Base-by-base conservation (phyloP, 2,113 vertebrate genomes). In the Daubentonia madagascariensis region DNA sequence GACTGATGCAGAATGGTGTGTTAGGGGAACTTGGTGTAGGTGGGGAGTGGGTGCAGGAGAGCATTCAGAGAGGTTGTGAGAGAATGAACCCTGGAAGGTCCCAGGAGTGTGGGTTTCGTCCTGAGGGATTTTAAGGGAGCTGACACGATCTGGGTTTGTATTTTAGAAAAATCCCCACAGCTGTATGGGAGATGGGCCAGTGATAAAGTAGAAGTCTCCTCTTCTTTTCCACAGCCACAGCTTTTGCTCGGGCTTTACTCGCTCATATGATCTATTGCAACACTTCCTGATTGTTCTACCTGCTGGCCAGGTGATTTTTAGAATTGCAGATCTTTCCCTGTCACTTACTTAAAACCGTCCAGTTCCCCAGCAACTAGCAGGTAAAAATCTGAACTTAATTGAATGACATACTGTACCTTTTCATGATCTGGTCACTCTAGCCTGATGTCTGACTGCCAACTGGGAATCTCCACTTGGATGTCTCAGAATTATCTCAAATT, bases 131-230 rank as follows among this genome's bases (percentile, higher is more conserved):
- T 35, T 10, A 40, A 40, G 17, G 40, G 32, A 23, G 16, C 30
- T 79, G 83, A 75, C 25, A 0, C 13, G 32, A 37, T 73, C 25
- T 54, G 43, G n/a, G 30, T 35, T 75, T 37, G 23, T 45, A 35
- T 43, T 57, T 50, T 23, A 48, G 75, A 4, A 40, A 10, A 20
- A 10, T 50, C 20, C 28, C 45, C 32, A 8, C 18, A 35, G 50
- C 73, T 12, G 0, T 23, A 6, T 1, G 8, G 43, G 61, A 85
- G 45, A 3, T 14, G 40, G 43, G 0, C 35, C 48, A 6, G 45
- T 40, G 17, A 73, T 5, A 3, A 68, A 59, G 40, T 6, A 76
- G 9, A 75, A 12, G 12, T 52, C 9, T 70, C 54, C 65, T 4
- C 4, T 30, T 14, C 35, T 85, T 43, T 57, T 40, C 14, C 28